Base-by-base conservation (phyloP, 1,140 invertebrate species). In the Megalopta genalis region DNA sequence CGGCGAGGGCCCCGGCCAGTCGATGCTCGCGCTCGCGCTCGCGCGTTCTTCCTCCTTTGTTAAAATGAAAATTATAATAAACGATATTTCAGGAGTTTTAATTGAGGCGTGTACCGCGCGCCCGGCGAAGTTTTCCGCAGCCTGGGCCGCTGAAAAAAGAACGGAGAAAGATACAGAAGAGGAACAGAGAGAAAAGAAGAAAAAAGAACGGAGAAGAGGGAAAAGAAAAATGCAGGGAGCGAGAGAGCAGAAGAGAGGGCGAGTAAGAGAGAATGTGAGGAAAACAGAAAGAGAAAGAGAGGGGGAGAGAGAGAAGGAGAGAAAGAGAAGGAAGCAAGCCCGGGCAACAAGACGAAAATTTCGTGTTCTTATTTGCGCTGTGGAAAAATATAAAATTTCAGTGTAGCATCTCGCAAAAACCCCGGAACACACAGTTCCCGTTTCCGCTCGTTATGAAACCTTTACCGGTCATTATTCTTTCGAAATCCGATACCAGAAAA, bases 351-450 rank as follows among this genome's bases (percentile, higher is more conserved):
- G 70, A 72, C 52, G 68, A 64, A 72, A 77, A 69, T 77, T 77
- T 72, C 68, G 23, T 76, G 76, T 83, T 83, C 83, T 79, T 83
- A 80, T 84, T 84, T 82, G 77, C 82, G 64, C 67, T 57, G 60
- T 67, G 68, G 77, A 70, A 83, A 84, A 83, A 84, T 83, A 84
- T 83, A 83, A 82, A 77, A 80, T 83, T 83, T 80, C 83, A 80
- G 67, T 83, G 77, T 68, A 84, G 65, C 71, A 74, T 66, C 71
- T 74, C 68, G 83, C 66, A 80, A 84, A 84, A 83, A 76, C 73
- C 60, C 42, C 72, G 65, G 75, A 84, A 75, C 74, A 77, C 77
- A 70, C 81, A 81, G 70, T 80, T 79, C 76, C 46, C 69, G 32
- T 49, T 77, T 71, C 67, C 76, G 70, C 77, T 71, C 81, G 81